Evolutionary conservation across 2,888 invertebrate species (phyloP).

Genomic region (Catocala fraxini): DNA sequence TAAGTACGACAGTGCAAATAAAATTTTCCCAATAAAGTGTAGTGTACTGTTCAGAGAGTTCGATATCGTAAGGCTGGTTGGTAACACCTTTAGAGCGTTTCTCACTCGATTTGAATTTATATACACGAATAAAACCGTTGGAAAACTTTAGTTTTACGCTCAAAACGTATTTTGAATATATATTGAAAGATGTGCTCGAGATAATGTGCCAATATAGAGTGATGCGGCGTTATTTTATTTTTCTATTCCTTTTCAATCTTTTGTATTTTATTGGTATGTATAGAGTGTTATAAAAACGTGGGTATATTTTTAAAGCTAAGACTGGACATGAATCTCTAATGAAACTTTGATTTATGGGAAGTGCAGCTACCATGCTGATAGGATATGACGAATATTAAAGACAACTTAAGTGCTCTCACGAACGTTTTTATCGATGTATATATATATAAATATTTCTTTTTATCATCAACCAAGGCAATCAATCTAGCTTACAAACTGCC

Average conservation of each 20-base stretch:
- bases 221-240: constrained; percentile 1
- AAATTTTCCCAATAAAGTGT: constrained; percentile 57
- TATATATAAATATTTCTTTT: too few species aligned
- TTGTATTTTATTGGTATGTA: background rate
- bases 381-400: too few species aligned
- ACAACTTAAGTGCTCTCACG: too few species aligned
- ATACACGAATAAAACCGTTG: constrained; percentile 47
- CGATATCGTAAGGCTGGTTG: constrained; percentile 50
- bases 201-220: constrained; percentile 17
- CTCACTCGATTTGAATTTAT: constrained; percentile 68
- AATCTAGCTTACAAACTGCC: too few species aligned
- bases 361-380: too few species aligned
- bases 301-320: too few species aligned
- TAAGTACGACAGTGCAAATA: constrained; percentile 52
- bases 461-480: too few species aligned
- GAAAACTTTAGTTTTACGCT: constrained; percentile 48
- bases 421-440: too few species aligned
- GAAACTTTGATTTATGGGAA: too few species aligned
- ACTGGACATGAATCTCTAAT: too few species aligned
- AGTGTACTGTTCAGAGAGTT: constrained; percentile 27
- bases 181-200: constrained; percentile 27
- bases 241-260: background rate
- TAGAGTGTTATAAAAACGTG: too few species aligned
- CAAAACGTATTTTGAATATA: constrained; percentile 48
- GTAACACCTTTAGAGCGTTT: constrained; percentile 41